Conservation (phyloP, 2,113 vertebrate genomes). For the Ictalurus punctatus region DNA sequence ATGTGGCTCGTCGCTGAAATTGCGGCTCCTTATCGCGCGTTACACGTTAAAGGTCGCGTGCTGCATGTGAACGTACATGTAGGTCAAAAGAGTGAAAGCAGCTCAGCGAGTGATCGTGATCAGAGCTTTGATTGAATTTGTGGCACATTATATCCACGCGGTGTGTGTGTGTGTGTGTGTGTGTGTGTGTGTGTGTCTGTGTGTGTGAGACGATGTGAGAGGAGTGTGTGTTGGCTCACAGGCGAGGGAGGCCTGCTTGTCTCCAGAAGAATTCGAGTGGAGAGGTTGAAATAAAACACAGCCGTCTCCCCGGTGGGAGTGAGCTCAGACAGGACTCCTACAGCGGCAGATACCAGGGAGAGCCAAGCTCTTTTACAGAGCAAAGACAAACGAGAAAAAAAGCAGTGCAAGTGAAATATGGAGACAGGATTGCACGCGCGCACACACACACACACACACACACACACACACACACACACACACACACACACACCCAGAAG, state of each 20-base stretch:
- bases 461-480: slow-evolving; percentile 39
- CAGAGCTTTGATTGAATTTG: slow-evolving; percentile 14
- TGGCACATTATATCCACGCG: background rate
- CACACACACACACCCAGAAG: slow-evolving; percentile 46
- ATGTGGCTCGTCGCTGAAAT: background rate
- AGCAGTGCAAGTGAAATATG: slow-evolving; percentile 51
- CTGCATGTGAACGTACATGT: background rate
- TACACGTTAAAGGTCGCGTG: background rate
- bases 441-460: slow-evolving; percentile 46
- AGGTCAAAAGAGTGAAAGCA: background rate
- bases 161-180: slow-evolving; percentile 8
- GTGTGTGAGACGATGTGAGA: slow-evolving; percentile 57
- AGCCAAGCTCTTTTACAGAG: slow-evolving; percentile 64
- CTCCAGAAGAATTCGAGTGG: slow-evolving; percentile 62
- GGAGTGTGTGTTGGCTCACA: slow-evolving; percentile 48
- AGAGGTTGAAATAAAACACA: slow-evolving; percentile 64
- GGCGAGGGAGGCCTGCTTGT: slow-evolving; percentile 58
- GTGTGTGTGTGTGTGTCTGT: background rate
- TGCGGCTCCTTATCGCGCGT: background rate
- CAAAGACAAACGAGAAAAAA: slow-evolving; percentile 55
- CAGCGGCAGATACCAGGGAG: slow-evolving; percentile 56
- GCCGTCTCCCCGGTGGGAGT: slow-evolving; percentile 53
- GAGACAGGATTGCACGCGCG: slow-evolving; percentile 54
- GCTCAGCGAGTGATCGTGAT: slow-evolving; percentile 16
- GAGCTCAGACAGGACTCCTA: slow-evolving; percentile 57